Evolutionary conservation across 2,888 invertebrate genomes (phyloP).

Genomic region (Andrena chrysosceles): DNA sequence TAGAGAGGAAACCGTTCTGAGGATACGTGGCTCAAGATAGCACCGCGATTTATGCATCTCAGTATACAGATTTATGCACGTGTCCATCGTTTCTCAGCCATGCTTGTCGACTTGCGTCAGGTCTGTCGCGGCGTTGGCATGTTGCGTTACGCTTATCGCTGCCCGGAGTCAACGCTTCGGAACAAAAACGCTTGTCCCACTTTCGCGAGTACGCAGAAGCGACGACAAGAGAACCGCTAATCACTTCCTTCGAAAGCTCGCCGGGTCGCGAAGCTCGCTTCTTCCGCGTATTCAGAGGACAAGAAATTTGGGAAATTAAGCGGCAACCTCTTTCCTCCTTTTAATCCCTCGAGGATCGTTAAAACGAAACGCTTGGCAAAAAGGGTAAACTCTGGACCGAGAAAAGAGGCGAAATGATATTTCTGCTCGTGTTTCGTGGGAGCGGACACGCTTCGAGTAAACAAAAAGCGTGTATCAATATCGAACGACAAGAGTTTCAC

Average conservation of each 20-base stretch:
- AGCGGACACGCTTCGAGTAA: too few species aligned
- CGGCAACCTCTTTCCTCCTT: neutral
- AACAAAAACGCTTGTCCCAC: conserved; percentile 38
- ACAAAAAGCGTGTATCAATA: too few species aligned
- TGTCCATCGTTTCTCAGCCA: neutral
- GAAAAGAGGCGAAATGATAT: neutral
- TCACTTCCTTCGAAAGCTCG: conserved; percentile 27
- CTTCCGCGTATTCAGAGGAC: neutral
- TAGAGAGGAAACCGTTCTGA: neutral
- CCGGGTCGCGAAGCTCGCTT: neutral
- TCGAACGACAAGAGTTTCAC: neutral
- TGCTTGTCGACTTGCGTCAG: neutral
- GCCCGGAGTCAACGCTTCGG: conserved; percentile 6
- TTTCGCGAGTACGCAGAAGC: neutral
- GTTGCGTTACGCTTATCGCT: conserved; percentile 28
- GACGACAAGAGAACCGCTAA: conserved; percentile 12
- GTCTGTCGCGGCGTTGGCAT: neutral
- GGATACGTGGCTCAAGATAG: conserved; percentile 14
- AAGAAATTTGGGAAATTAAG: conserved; percentile 12
- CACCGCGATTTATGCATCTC: conserved; percentile 15
- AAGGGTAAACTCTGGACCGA: neutral
- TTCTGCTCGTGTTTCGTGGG: neutral
- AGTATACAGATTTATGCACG: conserved; percentile 18
- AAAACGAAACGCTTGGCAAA: neutral
- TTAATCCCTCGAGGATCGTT: neutral